These are phyloP conservation scores for Aphaenogaster ashmeadi DNA, from an alignment of 1,140 invertebrate genomes.

Conservation along the genomic window DNA sequence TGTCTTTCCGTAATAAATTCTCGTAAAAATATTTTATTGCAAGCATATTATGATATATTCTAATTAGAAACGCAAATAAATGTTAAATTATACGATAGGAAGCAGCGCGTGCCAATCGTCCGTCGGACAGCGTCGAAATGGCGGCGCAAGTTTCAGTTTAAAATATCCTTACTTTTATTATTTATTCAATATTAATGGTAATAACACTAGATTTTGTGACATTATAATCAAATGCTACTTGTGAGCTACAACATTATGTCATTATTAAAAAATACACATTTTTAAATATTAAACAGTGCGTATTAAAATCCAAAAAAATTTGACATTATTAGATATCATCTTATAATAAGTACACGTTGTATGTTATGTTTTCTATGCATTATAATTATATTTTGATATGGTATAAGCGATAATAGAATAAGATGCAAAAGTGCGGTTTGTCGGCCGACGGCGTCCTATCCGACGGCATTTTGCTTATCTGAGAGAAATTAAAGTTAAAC, in stretches of 20 bases:
- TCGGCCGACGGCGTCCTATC: neutral
- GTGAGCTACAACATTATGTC: neutral
- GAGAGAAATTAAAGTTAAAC: neutral
- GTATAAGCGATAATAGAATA: neutral
- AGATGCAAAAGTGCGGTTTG: neutral
- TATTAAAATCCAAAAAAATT: neutral
- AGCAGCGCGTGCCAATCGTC: neutral
- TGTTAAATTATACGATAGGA: constrained; percentile 18
- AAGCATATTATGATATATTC: constrained; percentile 22
- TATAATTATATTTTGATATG: neutral
- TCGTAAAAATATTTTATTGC: constrained; percentile 20
- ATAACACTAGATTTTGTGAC: neutral
- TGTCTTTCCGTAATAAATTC: constrained; percentile 32
- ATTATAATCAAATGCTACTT: neutral
- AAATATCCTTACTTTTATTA: neutral
- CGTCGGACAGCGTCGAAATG: constrained; percentile 39
- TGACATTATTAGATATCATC: neutral
- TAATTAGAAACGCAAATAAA: constrained; percentile 35
- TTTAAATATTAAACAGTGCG: neutral
- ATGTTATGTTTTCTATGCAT: neutral
- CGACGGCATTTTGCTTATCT: neutral
- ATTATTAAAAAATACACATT: neutral
- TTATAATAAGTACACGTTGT: neutral
- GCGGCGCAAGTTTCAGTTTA: neutral
- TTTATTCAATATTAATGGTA: neutral